phyloP scores from a whole-genome alignment of 2,797 vertebrate genomes.

The Falco peregrinus region DNA sequence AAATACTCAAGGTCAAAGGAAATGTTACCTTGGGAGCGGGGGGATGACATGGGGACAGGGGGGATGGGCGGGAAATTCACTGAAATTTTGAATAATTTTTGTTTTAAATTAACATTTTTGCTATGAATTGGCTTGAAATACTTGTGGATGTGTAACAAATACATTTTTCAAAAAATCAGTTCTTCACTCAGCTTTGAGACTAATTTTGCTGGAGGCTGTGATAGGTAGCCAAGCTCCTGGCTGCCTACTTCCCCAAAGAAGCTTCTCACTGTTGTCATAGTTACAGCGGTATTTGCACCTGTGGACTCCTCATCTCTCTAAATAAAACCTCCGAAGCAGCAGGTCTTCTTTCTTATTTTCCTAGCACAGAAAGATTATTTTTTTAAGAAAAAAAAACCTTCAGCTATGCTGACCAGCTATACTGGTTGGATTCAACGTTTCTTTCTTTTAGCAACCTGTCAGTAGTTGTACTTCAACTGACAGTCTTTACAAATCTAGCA shows the following conservation, averaged over 20 bases:
- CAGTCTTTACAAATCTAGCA: not conserved
- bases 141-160: not conserved
- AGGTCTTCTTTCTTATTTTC: not conserved
- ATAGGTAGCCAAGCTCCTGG: not conserved
- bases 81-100: not conserved
- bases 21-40: not conserved
- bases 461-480: not conserved
- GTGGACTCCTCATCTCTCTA: not conserved
- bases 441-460: not conserved
- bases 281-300: not conserved
- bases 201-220: not conserved
- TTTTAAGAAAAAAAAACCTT: not conserved
- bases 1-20: not conserved
- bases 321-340: not conserved
- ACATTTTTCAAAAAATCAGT: not conserved
- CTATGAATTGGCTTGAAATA: not conserved
- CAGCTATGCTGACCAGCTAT: rapidly evolving
- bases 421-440: not conserved
- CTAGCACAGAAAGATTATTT: not conserved
- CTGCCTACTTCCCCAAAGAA: not conserved
- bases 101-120: not conserved
- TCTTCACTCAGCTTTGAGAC: not conserved
- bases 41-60: no score
- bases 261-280: not conserved
- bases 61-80: no score